Evolutionary conservation across 2,113 vertebrate species (phyloP).

Genomic region (Chloroceryle aenea): DNA sequence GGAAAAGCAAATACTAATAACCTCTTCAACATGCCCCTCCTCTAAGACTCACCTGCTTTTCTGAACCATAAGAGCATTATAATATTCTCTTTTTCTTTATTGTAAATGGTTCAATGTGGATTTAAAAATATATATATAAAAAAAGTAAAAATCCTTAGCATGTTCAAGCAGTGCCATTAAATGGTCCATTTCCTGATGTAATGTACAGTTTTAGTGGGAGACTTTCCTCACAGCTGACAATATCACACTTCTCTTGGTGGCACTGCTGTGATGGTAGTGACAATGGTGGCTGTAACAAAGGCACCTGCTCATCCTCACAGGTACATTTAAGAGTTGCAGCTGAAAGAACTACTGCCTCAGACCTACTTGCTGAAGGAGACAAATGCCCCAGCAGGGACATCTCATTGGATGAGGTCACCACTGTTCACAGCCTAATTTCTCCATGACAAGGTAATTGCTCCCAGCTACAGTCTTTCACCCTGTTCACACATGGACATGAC

Average conservation of each 20-base stretch:
- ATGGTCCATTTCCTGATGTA: not conserved
- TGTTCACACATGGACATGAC: fast-evolving
- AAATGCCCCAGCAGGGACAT: fast-evolving
- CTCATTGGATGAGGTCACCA: not conserved
- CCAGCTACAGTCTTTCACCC: not conserved
- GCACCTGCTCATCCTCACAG: not conserved
- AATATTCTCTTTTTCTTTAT: not conserved
- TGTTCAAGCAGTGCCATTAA: not conserved
- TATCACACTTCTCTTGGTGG: fast-evolving
- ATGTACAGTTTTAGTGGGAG: not conserved
- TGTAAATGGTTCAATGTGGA: not conserved
- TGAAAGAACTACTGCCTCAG: not conserved
- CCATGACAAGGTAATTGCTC: not conserved
- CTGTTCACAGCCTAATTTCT: not conserved
- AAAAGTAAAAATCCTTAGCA: not conserved
- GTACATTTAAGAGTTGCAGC: not conserved
- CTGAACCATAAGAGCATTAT: not conserved
- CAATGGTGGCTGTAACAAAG: fast-evolving
- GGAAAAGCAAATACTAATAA: not conserved
- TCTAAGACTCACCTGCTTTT: not conserved
- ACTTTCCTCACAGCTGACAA: not conserved
- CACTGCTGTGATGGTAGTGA: fast-evolving
- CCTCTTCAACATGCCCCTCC: not conserved
- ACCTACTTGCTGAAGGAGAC: not conserved
- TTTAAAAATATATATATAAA: not conserved